phyloP scores from a whole-genome alignment of 2,888 invertebrate genomes.

The Daptonema setosum region DNA sequence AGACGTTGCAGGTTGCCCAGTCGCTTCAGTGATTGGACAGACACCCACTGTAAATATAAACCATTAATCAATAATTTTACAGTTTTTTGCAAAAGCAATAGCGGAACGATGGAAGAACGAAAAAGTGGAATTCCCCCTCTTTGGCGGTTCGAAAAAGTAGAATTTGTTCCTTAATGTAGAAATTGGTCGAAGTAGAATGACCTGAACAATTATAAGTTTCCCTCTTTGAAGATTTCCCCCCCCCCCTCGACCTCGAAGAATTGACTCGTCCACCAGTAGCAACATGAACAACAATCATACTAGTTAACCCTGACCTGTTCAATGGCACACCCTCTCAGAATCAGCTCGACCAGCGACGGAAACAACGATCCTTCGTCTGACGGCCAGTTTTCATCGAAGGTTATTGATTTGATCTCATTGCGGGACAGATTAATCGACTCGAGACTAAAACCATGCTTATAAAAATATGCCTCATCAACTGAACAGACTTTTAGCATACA shows the following conservation, averaged over 20 bases:
- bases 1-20: conserved; percentile 45
- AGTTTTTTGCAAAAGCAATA: too few relatives aligned
- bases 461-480: too few relatives aligned
- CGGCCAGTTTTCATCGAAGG: neutral
- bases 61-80: neutral
- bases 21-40: conserved; percentile 61
- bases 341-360: neutral
- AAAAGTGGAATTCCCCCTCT: neutral
- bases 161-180: too few relatives aligned
- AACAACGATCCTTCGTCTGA: neutral
- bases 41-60: conserved; percentile 49
- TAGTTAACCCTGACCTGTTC: neutral
- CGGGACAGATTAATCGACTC: neutral
- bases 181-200: too few relatives aligned
- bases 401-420: neutral
- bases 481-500: too few relatives aligned
- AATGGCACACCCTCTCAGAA: neutral
- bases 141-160: too few relatives aligned
- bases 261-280: neutral
- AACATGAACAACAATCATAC: too few relatives aligned
- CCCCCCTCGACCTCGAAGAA: too few relatives aligned
- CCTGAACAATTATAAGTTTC: too few relatives aligned
- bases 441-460: neutral
- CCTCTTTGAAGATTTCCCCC: too few relatives aligned
- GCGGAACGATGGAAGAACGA: neutral